phyloP scores from a whole-genome alignment of 2,888 invertebrate species.

The Phoronis australis region DNA sequence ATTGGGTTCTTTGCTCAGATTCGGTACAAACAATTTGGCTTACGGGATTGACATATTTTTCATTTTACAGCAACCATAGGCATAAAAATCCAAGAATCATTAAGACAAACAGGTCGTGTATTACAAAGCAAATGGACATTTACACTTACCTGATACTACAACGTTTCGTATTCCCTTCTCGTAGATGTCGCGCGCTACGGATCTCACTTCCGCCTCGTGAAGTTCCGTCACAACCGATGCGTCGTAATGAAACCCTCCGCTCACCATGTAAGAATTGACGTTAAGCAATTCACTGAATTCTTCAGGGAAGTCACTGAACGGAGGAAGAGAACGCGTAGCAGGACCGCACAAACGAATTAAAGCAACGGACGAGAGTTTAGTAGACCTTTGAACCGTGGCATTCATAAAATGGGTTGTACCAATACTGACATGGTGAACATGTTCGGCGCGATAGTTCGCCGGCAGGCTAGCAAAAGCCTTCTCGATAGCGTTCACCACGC shows the following conservation, averaged over 20 bases:
- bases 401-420: slow-evolving; percentile 50
- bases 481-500: slow-evolving; percentile 20
- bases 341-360: slow-evolving; percentile 42
- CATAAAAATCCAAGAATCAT: no score
- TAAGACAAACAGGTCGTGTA: no score
- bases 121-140: no score
- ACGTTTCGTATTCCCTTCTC: slow-evolving; percentile 23
- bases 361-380: slow-evolving; percentile 31
- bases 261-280: no score
- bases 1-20: no score
- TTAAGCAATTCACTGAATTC: slow-evolving; percentile 21
- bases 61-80: no score
- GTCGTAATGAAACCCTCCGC: slow-evolving; percentile 41
- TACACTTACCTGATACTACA: slow-evolving; percentile 38
- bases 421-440: slow-evolving; percentile 31
- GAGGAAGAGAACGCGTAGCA: slow-evolving; percentile 31
- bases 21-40: no score
- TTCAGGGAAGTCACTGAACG: slow-evolving; percentile 37
- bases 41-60: no score
- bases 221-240: slow-evolving; percentile 29
- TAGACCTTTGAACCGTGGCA: slow-evolving; percentile 37
- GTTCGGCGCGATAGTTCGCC: no score
- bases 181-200: slow-evolving; percentile 17
- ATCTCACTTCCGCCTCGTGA: slow-evolving; percentile 24
- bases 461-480: no score